These are phyloP conservation scores for Drosophila mayaguana DNA, from an alignment of 2,888 invertebrate species.

Conservation along the genomic window DNA sequence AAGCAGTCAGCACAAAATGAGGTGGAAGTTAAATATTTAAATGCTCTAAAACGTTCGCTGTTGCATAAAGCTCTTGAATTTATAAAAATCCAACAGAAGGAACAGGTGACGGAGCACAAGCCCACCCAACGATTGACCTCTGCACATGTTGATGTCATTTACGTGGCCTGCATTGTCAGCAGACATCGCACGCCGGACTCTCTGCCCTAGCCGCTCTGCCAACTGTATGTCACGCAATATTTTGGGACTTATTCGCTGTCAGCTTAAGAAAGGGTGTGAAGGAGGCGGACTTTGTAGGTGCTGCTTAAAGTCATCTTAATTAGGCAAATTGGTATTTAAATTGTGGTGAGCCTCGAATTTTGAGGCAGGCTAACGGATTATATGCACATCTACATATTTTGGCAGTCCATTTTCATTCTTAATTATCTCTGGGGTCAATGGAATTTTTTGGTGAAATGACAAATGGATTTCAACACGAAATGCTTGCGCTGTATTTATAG, in stretches of 20 bases:
- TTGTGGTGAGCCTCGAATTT: conserved; percentile 49
- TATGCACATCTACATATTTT: conserved; percentile 11
- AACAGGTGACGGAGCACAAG: conserved; percentile 4
- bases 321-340: conserved; percentile 76
- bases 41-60: conserved; percentile 8
- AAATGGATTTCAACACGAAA: conserved; percentile 28
- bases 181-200: conserved; percentile 1
- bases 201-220: not conserved
- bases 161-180: conserved; percentile 49
- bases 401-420: conserved; percentile 23
- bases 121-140: conserved; percentile 48
- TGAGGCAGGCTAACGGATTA: conserved; percentile 48
- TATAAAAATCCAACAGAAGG: conserved; percentile 12
- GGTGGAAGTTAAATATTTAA: conserved; percentile 28
- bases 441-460: conserved; percentile 12
- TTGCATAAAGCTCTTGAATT: conserved; percentile 30
- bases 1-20: conserved; percentile 3
- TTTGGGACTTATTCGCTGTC: conserved; percentile 61
- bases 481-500: not conserved
- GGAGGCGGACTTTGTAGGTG: conserved; percentile 29
- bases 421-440: conserved; percentile 23
- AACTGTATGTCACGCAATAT: conserved; percentile 74
- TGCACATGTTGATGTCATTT: conserved; percentile 64
- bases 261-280: conserved; percentile 21
- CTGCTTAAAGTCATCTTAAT: conserved; percentile 67